Evolutionary conservation across 2,888 invertebrate genomes (phyloP), one percentile per base, ranked within the genome.

Genomic region (Acanthosepion pharaonis): DNA sequence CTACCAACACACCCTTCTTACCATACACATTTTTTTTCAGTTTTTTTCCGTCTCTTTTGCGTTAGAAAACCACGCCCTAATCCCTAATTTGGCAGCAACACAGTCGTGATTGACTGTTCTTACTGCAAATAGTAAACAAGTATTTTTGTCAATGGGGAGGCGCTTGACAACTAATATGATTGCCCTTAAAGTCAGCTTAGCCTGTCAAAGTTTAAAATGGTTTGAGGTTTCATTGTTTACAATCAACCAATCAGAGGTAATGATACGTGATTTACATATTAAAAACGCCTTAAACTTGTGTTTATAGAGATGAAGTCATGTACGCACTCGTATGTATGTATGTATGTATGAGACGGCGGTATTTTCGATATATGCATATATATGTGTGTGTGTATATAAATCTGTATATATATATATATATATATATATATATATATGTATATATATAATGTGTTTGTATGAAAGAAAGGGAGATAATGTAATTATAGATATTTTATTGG

Each of bases 111-210:
- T 78, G 78, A 78, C 78, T 33, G 78, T 78, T 78, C n/a, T 11
- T 18, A 33, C 78, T 15, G 9, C 78, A n/a, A 78, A 78, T 78
- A 33, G 15, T n/a, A 78, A 78, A 78, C 33, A 9, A 78, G 78
- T 78, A n/a, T 78, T 78, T 78, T n/a, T n/a, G 78, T n/a, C n/a
- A n/a, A 78, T 78, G 78, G 78, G 42, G 78, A 78, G 78, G 78
- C n/a, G 78, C n/a, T 78, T 78, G n/a, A 3, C 15, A 9, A 33
- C 78, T 78, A 78, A 33, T 78, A 11, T 78, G 78, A 78, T n/a
- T n/a, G 33, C 33, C 33, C 78, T 78, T 78, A n/a, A 78, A 78
- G n/a, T 5, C n/a, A 18, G 8, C n/a, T 78, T 78, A 18, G 78
- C n/a, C 78, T n/a, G 78, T 78, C 78, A 78, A 78, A 78, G n/a